These are phyloP conservation scores for Enteromius paludinosus DNA, from an alignment of 2,797 vertebrate species.

Conservation along the genomic window DNA sequence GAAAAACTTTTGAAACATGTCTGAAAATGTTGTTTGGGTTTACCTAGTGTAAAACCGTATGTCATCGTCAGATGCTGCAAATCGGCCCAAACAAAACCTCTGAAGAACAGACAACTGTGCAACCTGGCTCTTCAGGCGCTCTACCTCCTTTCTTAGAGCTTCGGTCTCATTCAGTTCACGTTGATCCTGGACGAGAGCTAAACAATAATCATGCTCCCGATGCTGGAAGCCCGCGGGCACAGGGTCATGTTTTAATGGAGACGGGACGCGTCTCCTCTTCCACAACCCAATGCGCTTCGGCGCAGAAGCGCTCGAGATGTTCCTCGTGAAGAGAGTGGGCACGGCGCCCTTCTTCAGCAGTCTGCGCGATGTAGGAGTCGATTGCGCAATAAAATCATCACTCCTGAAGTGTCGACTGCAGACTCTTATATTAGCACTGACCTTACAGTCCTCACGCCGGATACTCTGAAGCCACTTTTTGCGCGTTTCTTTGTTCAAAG, in stretches of 20 bases:
- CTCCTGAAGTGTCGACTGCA: slow-evolving; percentile 17
- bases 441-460: background rate
- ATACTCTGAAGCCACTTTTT: slow-evolving; percentile 8
- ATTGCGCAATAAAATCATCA: background rate
- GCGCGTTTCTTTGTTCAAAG: background rate
- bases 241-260: background rate
- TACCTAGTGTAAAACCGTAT: slow-evolving; percentile 47
- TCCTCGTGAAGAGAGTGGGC: slow-evolving; percentile 1
- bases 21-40: background rate
- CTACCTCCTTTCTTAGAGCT: background rate
- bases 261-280: background rate
- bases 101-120: slow-evolving; percentile 25
- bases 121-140: background rate
- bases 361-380: background rate
- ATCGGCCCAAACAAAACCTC: slow-evolving; percentile 41
- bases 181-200: background rate
- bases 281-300: background rate
- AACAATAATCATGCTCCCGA: slow-evolving; percentile 28
- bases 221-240: background rate
- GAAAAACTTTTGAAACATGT: background rate
- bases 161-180: background rate
- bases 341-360: slow-evolving; percentile 5
- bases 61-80: slow-evolving; percentile 47
- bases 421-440: background rate
- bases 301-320: background rate